A percentile compares a stretch with the other conserved stretches of the same genome.
Evolutionary conservation across 92 coral and sea anemone genomes (phyloP).

Genomic region (Porites divaricata): DNA sequence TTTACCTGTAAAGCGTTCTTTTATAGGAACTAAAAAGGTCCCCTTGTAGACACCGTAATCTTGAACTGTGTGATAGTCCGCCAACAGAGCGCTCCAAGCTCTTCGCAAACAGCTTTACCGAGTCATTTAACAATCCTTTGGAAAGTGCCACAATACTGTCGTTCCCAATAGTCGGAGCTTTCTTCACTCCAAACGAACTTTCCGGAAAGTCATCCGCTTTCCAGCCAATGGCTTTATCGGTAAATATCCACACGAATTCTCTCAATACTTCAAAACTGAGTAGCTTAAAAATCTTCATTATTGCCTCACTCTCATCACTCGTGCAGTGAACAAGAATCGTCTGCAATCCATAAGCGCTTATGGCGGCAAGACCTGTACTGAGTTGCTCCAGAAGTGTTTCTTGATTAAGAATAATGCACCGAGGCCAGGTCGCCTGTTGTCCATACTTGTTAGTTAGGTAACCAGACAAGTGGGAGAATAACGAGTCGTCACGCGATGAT

Average conservation of each 20-base stretch:
- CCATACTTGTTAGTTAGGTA: constrained; percentile 29
- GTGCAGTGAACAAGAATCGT: constrained; percentile 65
- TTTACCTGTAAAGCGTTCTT: constrained; percentile 58
- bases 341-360: constrained; percentile 71
- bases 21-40: constrained; percentile 10
- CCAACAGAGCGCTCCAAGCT: constrained; percentile 15
- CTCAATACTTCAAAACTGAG: constrained; percentile 51
- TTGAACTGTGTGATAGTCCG: background rate
- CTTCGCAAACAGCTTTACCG: constrained; percentile 17
- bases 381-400: constrained; percentile 43
- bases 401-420: constrained; percentile 54
- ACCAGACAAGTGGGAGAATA: constrained; percentile 56
- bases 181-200: constrained; percentile 69
- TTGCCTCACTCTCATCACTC: constrained; percentile 41
- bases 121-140: constrained; percentile 46
- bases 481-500: constrained; percentile 58
- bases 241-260: constrained; percentile 76
- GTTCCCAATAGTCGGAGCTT: constrained; percentile 26
- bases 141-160: constrained; percentile 1
- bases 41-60: background rate
- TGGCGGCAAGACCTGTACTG: constrained; percentile 60
- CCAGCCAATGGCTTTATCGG: constrained; percentile 53
- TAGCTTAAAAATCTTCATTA: constrained; percentile 51
- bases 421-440: constrained; percentile 35
- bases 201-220: constrained; percentile 56